Conservation (phyloP, 2,888 invertebrate species). For the Rhagonycha fulva region DNA sequence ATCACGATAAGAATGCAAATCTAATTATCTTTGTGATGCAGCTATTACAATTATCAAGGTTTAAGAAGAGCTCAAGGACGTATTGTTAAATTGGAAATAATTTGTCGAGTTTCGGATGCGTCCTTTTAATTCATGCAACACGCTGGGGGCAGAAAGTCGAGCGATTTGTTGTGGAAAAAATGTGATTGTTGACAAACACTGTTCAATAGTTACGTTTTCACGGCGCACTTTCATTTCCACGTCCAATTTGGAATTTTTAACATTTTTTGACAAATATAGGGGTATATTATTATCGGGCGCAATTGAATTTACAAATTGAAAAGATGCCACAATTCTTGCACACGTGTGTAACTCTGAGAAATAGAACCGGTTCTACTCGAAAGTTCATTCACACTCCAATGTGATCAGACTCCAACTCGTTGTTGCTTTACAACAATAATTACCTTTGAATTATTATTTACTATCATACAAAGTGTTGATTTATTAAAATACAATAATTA, state of each 20-base stretch:
- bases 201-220: neutral
- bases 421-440: slow-evolving; percentile 44
- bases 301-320: slow-evolving; percentile 36
- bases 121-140: neutral
- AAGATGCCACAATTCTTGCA: slow-evolving; percentile 31
- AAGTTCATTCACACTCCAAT: slow-evolving; percentile 51
- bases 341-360: slow-evolving; percentile 45
- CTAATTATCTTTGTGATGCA: slow-evolving; percentile 27
- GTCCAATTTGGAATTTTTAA: neutral
- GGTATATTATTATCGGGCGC: slow-evolving; percentile 22
- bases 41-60: slow-evolving; percentile 18
- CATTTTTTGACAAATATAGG: slow-evolving; percentile 5
- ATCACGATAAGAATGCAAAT: slow-evolving; percentile 48
- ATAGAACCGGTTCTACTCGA: slow-evolving; percentile 48
- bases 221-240: neutral
- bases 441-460: slow-evolving; percentile 46
- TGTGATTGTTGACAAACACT: neutral
- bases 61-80: slow-evolving; percentile 1
- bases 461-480: slow-evolving; percentile 32
- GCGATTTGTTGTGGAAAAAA: neutral
- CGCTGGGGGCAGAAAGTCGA: neutral
- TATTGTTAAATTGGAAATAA: neutral
- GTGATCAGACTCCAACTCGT: slow-evolving; percentile 41
- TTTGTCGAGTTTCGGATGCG: neutral
- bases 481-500: neutral